Evolutionary conservation across 2,113 vertebrate genomes (phyloP).

Genomic region (Amia ocellicauda): DNA sequence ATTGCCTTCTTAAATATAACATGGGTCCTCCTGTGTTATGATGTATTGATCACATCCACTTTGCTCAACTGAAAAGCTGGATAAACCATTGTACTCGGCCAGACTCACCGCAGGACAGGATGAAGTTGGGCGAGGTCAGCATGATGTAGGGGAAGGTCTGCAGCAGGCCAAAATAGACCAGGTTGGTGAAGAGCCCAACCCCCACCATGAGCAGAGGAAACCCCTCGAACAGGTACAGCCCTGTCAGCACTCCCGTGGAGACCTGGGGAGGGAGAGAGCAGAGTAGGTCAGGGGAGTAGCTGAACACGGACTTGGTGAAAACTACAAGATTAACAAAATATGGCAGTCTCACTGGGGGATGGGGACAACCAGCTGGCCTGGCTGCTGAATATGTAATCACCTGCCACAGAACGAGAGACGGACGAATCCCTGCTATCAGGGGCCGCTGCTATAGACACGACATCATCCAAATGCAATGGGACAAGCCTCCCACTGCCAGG

Average conservation of each 20-base stretch:
- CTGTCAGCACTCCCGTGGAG: conserved; percentile 81
- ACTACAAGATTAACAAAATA: background rate
- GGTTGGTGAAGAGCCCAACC: conserved; percentile 90
- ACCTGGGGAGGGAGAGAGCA: conserved; percentile 63
- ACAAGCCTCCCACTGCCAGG: too few species aligned
- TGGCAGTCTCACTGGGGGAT: too few species aligned
- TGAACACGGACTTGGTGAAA: background rate
- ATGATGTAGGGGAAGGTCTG: conserved; percentile 93
- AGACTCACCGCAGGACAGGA: conserved; percentile 85
- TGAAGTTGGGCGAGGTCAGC: conserved; percentile 93
- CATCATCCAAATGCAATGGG: too few species aligned
- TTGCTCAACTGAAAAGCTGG: too few species aligned
- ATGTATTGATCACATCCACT: too few species aligned
- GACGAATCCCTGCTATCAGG: too few species aligned
- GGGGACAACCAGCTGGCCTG: too few species aligned
- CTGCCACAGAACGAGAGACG: too few species aligned
- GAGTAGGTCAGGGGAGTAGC: background rate
- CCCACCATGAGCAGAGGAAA: conserved; percentile 83
- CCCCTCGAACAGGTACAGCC: conserved; percentile 85
- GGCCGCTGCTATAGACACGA: too few species aligned
- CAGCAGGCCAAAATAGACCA: conserved; percentile 90
- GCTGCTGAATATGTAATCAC: background rate
- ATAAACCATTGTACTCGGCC: too few species aligned
- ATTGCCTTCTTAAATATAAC: too few species aligned
- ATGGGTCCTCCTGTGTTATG: too few species aligned